Evolutionary conservation across 2,113 vertebrate genomes (phyloP).

Genomic region (Andinoacara biseriatus): DNA sequence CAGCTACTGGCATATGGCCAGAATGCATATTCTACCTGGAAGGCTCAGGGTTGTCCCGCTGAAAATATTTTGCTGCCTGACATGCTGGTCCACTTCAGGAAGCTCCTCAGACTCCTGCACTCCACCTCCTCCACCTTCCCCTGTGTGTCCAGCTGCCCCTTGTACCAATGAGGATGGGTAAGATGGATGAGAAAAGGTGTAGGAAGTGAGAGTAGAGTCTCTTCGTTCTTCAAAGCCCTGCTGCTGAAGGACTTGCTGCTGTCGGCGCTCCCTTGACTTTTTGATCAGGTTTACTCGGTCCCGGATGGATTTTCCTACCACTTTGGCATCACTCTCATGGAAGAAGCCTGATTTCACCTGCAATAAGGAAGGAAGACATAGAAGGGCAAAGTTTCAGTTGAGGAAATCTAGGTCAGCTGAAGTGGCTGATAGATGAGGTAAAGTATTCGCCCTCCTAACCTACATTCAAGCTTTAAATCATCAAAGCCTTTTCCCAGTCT

Average conservation of each 20-base stretch:
- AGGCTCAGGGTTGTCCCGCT: constrained; percentile 52
- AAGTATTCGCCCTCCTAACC: background rate
- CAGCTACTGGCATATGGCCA: background rate
- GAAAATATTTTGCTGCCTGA: constrained; percentile 78
- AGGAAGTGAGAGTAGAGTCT: constrained; percentile 75
- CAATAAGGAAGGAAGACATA: background rate
- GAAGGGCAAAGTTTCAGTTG: background rate
- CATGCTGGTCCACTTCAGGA: constrained; percentile 86
- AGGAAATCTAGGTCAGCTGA: constrained; percentile 30
- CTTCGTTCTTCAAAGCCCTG: constrained; percentile 76
- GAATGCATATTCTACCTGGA: constrained; percentile 66
- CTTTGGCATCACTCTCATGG: constrained; percentile 93
- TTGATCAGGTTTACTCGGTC: constrained; percentile 89
- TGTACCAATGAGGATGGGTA: constrained; percentile 67
- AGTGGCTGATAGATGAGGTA: constrained; percentile 11
- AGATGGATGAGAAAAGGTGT: constrained; percentile 68
- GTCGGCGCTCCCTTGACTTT: constrained; percentile 86
- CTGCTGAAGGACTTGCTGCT: constrained; percentile 75
- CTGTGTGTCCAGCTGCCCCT: constrained; percentile 37
- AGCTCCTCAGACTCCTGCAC: constrained; percentile 83
- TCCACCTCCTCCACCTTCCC: constrained; percentile 37
- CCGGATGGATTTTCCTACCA: constrained; percentile 91
- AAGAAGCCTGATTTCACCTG: constrained; percentile 95
- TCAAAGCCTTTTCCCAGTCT: background rate
- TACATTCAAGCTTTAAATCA: constrained; percentile 4